A percentile compares a stretch with the other conserved stretches of the same genome.
Conservation (phyloP, 2,113 vertebrate genomes). For the Phalacrocorax brasilianus region DNA sequence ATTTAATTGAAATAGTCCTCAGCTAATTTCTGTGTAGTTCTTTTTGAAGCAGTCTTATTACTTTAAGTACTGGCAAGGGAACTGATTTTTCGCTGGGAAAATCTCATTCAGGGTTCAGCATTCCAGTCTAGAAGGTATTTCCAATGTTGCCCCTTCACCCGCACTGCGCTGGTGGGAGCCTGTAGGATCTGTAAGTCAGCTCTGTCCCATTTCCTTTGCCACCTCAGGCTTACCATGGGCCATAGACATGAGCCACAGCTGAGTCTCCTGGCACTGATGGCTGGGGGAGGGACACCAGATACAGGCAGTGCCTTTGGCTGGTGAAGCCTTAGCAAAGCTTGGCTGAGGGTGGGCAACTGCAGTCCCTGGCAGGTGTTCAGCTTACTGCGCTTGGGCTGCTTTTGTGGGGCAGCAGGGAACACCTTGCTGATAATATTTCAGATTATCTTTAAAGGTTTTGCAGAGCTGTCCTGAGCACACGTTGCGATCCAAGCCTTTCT, state of each 20-base stretch:
- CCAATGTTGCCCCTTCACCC: fast-evolving
- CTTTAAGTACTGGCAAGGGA: neutral
- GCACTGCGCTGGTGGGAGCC: fast-evolving
- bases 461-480: neutral
- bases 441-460: neutral
- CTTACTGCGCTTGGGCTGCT: neutral
- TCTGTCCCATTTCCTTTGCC: neutral
- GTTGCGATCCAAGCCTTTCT: neutral
- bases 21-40: neutral
- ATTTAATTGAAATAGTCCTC: neutral
- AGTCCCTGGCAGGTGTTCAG: neutral
- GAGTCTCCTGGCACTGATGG: neutral
- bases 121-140: neutral
- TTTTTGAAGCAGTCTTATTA: neutral
- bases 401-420: neutral
- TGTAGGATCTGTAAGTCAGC: neutral
- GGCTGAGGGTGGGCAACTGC: neutral
- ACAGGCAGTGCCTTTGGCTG: neutral
- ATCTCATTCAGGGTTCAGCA: neutral
- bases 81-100: neutral
- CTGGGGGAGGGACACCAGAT: neutral
- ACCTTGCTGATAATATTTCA: no score
- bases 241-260: fast-evolving
- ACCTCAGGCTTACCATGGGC: neutral
- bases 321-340: neutral